Evolutionary conservation across 2,888 invertebrate species (phyloP).

Genomic region (Aphodius sticticus): DNA sequence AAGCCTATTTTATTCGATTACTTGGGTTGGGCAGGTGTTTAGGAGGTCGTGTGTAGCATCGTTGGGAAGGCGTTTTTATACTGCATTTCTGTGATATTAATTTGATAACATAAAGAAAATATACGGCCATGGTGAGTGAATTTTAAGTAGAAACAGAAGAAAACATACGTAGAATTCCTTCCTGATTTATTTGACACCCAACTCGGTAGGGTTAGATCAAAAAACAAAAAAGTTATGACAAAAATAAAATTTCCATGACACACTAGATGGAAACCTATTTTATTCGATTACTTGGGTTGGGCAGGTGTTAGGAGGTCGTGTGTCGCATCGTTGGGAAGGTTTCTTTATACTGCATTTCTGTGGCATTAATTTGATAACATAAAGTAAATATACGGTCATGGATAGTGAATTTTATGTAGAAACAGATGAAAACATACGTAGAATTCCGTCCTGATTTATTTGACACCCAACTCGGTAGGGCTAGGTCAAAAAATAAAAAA

Average conservation of each 20-base stretch:
- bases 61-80: no score
- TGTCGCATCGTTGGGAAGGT: neutral
- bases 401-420: neutral
- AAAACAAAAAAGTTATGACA: neutral
- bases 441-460: neutral
- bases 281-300: neutral
- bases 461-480: slow-evolving; percentile 8
- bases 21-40: neutral
- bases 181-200: neutral
- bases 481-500: neutral
- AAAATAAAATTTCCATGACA: neutral
- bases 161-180: neutral
- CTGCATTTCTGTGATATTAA: no score
- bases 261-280: neutral
- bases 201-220: neutral
- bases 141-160: neutral
- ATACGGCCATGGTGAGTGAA: neutral
- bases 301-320: neutral
- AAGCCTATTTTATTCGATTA: neutral
- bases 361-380: neutral
- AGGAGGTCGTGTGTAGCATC: no score
- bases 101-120: no score
- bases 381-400: neutral
- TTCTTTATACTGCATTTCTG: neutral
- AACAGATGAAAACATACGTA: neutral